phyloP scores from a whole-genome alignment of 2,113 vertebrate genomes.

The Menura novaehollandiae region DNA sequence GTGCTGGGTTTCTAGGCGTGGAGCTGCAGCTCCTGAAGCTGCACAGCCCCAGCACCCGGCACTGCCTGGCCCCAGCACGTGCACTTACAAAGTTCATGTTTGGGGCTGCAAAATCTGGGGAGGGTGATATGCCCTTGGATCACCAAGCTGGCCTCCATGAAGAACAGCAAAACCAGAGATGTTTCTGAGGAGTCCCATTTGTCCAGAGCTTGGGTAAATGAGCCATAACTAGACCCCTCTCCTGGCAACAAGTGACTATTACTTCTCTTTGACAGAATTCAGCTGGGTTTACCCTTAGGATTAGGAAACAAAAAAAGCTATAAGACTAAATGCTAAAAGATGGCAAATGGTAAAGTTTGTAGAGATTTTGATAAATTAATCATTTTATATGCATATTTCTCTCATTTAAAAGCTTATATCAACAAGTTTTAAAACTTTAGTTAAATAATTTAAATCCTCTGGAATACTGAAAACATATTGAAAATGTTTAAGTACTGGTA shows the following conservation, averaged over 20 bases:
- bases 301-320: not conserved
- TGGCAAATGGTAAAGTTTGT: not conserved
- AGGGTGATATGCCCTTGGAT: not conserved
- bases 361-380: not conserved
- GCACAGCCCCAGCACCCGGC: fast-evolving
- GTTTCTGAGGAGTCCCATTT: not conserved
- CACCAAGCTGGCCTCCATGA: not conserved
- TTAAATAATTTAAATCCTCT: not conserved
- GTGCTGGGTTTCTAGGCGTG: not conserved
- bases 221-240: not conserved
- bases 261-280: not conserved
- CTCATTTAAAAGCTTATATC: not conserved
- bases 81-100: not conserved
- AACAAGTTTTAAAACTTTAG: not conserved
- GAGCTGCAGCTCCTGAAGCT: not conserved
- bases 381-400: not conserved
- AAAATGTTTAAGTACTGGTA: not conserved
- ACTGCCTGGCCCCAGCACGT: fast-evolving
- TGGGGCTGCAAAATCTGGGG: not conserved
- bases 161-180: not conserved
- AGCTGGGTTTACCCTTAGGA: not conserved
- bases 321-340: not conserved
- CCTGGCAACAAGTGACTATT: not conserved
- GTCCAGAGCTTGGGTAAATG: not conserved
- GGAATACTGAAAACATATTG: not conserved